These are phyloP conservation scores for Drosophila virilis DNA, from an alignment of 1,140 invertebrate genomes.

Conservation along the genomic window DNA sequence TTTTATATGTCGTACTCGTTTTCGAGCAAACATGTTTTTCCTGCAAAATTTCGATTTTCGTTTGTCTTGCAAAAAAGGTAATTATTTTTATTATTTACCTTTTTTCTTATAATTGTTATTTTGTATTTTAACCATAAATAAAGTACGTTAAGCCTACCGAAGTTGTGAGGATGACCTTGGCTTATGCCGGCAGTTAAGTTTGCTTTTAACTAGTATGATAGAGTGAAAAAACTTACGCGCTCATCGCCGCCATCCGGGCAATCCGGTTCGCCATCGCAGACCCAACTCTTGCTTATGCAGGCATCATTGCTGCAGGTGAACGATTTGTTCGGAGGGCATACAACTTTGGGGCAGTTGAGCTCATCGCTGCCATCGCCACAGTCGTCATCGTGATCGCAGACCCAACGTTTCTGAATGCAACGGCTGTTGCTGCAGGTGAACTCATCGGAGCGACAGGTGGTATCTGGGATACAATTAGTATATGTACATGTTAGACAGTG, in stretches of 20 bases:
- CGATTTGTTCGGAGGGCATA: slow-evolving; percentile 87
- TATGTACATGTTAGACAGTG: slow-evolving; percentile 14
- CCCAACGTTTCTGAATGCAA: slow-evolving; percentile 94
- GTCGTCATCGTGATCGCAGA: slow-evolving; percentile 94
- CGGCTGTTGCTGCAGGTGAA: slow-evolving; percentile 95
- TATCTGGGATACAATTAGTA: slow-evolving; percentile 86
- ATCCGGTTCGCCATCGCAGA: slow-evolving; percentile 94
- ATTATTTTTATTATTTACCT: too few relatives aligned
- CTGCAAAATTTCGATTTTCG: too few relatives aligned
- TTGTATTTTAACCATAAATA: too few relatives aligned
- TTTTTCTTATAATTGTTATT: too few relatives aligned
- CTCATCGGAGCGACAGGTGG: slow-evolving; percentile 93
- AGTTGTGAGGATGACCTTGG: neutral
- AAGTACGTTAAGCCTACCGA: too few relatives aligned
- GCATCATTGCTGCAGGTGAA: slow-evolving; percentile 88
- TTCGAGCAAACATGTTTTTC: too few relatives aligned
- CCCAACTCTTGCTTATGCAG: slow-evolving; percentile 90
- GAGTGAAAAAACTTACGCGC: slow-evolving; percentile 85
- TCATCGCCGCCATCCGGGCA: slow-evolving; percentile 93
- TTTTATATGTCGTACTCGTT: too few relatives aligned
- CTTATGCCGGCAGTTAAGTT: neutral
- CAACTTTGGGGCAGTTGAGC: slow-evolving; percentile 87
- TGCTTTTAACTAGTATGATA: slow-evolving; percentile 16
- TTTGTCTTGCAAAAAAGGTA: too few relatives aligned
- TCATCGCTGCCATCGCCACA: slow-evolving; percentile 94